These are phyloP conservation scores for Eristalinus sepulchralis DNA, from an alignment of 2,888 invertebrate genomes.

Conservation along the genomic window DNA sequence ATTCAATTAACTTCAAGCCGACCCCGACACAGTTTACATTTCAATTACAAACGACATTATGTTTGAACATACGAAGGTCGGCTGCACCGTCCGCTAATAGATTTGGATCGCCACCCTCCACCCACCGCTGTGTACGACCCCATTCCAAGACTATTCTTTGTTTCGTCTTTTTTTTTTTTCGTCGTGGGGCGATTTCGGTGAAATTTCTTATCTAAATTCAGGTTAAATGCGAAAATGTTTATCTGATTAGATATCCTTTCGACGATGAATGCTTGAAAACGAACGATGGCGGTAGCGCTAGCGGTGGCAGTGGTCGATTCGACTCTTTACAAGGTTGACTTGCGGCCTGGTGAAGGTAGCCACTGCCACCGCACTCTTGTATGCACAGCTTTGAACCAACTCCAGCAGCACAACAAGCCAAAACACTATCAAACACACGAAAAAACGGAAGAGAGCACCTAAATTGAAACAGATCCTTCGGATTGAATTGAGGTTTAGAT, in stretches of 20 bases:
- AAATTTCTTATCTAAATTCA: conserved; percentile 78
- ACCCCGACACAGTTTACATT: conserved; percentile 63
- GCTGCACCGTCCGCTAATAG: background rate
- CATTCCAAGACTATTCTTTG: background rate
- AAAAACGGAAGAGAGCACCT: conserved; percentile 6
- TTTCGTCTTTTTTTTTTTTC: background rate
- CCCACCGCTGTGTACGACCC: too few relatives aligned
- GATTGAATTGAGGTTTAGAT: conserved; percentile 66
- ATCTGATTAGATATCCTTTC: conserved; percentile 77
- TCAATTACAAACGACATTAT: conserved; percentile 62
- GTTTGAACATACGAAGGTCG: background rate
- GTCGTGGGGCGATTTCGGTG: conserved; percentile 14
- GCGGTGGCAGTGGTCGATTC: background rate
- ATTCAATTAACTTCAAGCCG: conserved; percentile 61
- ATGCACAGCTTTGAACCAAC: conserved; percentile 65
- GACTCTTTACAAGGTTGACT: conserved; percentile 24
- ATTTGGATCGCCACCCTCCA: background rate
- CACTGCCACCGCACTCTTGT: conserved; percentile 30
- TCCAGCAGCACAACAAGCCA: background rate
- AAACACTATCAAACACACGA: background rate
- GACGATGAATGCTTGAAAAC: conserved; percentile 55
- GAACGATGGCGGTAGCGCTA: background rate
- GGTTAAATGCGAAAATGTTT: conserved; percentile 77
- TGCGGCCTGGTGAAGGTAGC: conserved; percentile 11
- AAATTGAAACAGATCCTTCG: conserved; percentile 70